A percentile compares a stretch with the other conserved stretches of the same genome.
These are phyloP conservation scores for Rhynchophorus ferrugineus DNA, from an alignment of 1,140 invertebrate species.

Conservation along the genomic window DNA sequence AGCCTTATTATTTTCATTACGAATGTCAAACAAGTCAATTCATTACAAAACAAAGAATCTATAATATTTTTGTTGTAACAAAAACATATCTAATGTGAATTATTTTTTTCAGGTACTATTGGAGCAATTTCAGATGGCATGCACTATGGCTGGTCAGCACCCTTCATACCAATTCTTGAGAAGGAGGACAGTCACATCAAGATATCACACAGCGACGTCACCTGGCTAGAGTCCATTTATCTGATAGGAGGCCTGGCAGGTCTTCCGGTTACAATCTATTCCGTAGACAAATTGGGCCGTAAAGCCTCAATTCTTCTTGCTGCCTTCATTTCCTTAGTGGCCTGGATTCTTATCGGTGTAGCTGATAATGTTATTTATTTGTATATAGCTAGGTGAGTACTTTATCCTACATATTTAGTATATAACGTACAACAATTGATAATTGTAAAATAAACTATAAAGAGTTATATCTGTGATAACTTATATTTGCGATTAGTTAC, in stretches of 20 bases:
- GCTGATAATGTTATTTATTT: constrained; percentile 41
- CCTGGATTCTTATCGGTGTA: constrained; percentile 53
- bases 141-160: constrained; percentile 53
- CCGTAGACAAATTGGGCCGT: constrained; percentile 56
- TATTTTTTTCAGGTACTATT: constrained; percentile 31
- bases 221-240: constrained; percentile 56
- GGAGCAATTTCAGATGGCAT: constrained; percentile 35
- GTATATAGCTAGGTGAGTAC: constrained; percentile 42
- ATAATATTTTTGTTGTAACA: no score
- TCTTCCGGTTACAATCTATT: constrained; percentile 45
- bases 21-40: no score
- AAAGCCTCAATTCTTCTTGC: constrained; percentile 52
- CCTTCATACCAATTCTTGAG: constrained; percentile 47
- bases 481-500: no score
- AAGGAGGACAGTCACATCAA: constrained; percentile 33
- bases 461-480: no score
- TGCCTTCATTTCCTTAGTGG: constrained; percentile 50
- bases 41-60: no score
- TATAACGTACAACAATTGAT: no score
- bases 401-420: constrained; percentile 4
- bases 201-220: constrained; percentile 37
- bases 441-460: no score
- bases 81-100: no score
- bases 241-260: constrained; percentile 55
- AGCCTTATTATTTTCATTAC: no score